Percentiles rank a stretch among this genome's conserved stretches.
phyloP scores from a whole-genome alignment of 2,797 vertebrate species.

The Acanthurus tractus region DNA sequence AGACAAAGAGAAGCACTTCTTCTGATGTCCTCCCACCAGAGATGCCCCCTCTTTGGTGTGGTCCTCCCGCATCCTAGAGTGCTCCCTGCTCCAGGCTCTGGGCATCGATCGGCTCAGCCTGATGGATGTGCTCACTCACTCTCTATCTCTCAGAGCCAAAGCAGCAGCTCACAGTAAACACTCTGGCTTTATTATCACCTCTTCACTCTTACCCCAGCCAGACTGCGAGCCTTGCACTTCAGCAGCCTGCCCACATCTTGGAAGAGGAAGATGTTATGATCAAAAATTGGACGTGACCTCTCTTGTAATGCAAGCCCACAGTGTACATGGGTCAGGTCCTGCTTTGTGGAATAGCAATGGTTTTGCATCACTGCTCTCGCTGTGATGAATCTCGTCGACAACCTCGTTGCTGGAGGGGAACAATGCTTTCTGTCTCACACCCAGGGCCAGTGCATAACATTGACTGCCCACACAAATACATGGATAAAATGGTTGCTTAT shows the following conservation, averaged over 20 bases:
- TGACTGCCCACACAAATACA: constrained; percentile 78
- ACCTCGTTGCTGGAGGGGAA: constrained; percentile 64
- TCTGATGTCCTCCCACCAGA: constrained; percentile 88
- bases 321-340: constrained; percentile 61
- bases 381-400: constrained; percentile 63
- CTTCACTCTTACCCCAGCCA: constrained; percentile 72
- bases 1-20: constrained; percentile 83
- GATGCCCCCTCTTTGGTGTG: constrained; percentile 85
- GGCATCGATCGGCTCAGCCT: constrained; percentile 85
- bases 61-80: constrained; percentile 82
- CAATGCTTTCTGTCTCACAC: constrained; percentile 57
- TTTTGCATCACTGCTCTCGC: constrained; percentile 48
- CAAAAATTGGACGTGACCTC: constrained; percentile 68
- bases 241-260: constrained; percentile 67
- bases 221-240: constrained; percentile 68
- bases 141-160: constrained; percentile 44
- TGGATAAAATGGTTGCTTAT: constrained; percentile 78
- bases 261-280: constrained; percentile 71
- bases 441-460: constrained; percentile 66
- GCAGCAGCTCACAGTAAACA: constrained; percentile 79
- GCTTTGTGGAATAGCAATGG: constrained; percentile 55
- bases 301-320: constrained; percentile 60
- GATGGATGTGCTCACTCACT: constrained; percentile 77
- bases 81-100: constrained; percentile 81
- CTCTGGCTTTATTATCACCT: constrained; percentile 81